Evolutionary conservation across 2,113 vertebrate species (phyloP).

Genomic region (Nycticryphes semicollaris): DNA sequence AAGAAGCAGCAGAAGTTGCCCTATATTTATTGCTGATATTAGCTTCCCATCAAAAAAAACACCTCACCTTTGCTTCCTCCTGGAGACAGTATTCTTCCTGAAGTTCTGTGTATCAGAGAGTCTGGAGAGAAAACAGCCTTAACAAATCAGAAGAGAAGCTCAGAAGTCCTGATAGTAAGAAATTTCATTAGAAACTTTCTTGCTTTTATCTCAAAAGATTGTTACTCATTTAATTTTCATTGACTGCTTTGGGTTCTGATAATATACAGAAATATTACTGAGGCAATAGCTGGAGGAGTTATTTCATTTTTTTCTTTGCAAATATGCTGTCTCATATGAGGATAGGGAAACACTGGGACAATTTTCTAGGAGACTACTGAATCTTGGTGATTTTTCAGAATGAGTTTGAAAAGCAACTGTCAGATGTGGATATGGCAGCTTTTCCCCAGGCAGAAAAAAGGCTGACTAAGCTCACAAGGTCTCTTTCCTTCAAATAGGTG

Average conservation of each 20-base stretch:
- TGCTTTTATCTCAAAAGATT: background rate
- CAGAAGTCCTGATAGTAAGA: background rate
- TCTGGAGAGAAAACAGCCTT: background rate
- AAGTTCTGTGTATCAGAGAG: background rate
- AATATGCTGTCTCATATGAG: background rate
- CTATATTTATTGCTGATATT: background rate
- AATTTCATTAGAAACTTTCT: background rate
- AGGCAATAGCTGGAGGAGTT: background rate
- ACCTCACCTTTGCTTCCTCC: background rate
- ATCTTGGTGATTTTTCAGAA: background rate
- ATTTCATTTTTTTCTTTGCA: background rate
- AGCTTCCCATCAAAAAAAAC: background rate
- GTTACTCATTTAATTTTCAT: background rate
- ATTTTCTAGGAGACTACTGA: background rate
- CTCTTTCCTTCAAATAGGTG: background rate
- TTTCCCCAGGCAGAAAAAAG: background rate
- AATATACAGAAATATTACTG: background rate
- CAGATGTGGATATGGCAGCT: background rate
- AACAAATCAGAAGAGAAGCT: slow-evolving; percentile 7
- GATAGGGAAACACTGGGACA: background rate
- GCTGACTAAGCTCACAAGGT: background rate
- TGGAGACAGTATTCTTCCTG: background rate
- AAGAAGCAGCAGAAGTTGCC: background rate
- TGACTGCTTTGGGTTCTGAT: background rate
- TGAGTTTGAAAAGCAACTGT: background rate